Base-by-base conservation (phyloP, 1,140 invertebrate genomes). In the Ostrea edulis region DNA sequence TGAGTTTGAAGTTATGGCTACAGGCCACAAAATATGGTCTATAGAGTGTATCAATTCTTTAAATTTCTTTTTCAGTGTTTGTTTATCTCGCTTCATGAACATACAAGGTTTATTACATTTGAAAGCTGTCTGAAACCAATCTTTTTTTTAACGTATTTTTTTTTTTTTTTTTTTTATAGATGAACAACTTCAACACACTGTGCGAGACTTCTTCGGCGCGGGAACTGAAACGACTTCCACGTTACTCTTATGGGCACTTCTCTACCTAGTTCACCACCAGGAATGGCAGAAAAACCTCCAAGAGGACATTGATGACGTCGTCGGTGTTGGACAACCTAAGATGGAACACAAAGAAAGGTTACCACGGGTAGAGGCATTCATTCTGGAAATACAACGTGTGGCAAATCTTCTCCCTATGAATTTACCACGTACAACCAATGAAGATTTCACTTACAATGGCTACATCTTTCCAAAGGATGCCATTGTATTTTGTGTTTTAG, bases 171-270 rank as follows among this genome's bases (percentile, higher is more conserved):
- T 17, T 58, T 17, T 62, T 62, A 17, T 20, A 62, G 55, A 62
- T 20, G 55, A 62, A 17, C 55, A 62, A 62, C 55, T 62, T 0
- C 0, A 17, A 20, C 17, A n/a, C n/a, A 88, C 88, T 22, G 58
- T 92, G 14, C 44, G 84, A 44, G 98, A 98, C 94, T 95, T 98
- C 86, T 97, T 98, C 92, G 97, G 98, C 0, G 98, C 98, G 54
- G 97, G 97, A 0, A 96, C 97, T 25, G 98, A 99, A 92, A 98
- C 98, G 0, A 97, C 97, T 0, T 94, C 98, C 52, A 96, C 97
- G 0, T 97, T 97, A 0, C 93, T 98, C 14, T 96, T 97, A 35
- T 91, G 90, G 90, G 25, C 53, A 8, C 54, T 91, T n/a, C 44
- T 90, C 8, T 87, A 87, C 54, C 62, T 91, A 35, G 82, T 86